Evolutionary conservation across 2,113 vertebrate genomes (phyloP), one percentile per base, ranked within the genome.

Genomic region (Turdus rufiventris): DNA sequence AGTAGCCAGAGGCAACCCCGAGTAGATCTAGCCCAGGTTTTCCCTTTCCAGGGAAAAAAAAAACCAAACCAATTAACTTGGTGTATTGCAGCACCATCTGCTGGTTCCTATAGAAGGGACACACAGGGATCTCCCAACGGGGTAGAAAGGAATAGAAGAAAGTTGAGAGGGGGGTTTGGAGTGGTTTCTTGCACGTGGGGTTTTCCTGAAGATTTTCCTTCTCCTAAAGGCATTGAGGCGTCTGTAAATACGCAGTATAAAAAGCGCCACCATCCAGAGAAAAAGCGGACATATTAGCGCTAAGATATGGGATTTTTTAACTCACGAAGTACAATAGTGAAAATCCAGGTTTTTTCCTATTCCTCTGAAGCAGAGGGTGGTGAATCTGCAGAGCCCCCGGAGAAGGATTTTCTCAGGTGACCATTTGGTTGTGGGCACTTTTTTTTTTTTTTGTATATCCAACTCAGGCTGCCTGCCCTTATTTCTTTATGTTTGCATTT

Each of bases 51-150:
- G 43, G 18, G 50, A 73, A 43, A 26, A 5, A 51, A 34, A 80
- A 12, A 9, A 91, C 87, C 92, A n/a, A n/a, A n/a, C n/a, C n/a
- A n/a, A n/a, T n/a, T 38, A 38, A 38, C 38, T 38, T 4, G 3
- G 85, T 96, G 92, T 95, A 57, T 90, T 96, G 89, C 94, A 96
- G 94, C 97, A 51, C 98, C 98, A 98, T 91, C 98, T 98, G 93
- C 97, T 96, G 98, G 93, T 47, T 51, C 28, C 33, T 61, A 8
- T 8, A 21, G 20, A 8, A 0, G 8, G 4, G 48, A 38, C 45
- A 34, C 25, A 4, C 1, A 33, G 45, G 24, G 23, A 31, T 28
- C 25, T 45, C 43, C 42, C 14, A 6, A 1, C 1, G 9, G 33
- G 13, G 20, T 4, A 4, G 13, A 19, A 18, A 68, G 21, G 7